Percentiles rank a stretch among this genome's conserved stretches.
phyloP scores from a whole-genome alignment of 2,113 vertebrate species.

The Mungos mungo region DNA sequence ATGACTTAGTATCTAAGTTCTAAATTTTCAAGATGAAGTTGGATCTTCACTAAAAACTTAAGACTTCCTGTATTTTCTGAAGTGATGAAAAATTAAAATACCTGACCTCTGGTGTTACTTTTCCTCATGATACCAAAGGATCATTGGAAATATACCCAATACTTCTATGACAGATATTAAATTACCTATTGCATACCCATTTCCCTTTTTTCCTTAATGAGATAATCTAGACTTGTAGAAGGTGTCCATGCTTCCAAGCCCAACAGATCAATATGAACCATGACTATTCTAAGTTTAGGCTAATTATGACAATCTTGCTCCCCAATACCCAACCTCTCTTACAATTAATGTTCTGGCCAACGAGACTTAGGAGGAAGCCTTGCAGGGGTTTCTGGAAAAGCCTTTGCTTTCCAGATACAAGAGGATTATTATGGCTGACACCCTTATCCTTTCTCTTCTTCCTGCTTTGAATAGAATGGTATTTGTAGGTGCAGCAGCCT shows the following conservation, averaged over 20 bases:
- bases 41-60: conserved; percentile 60
- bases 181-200: neutral
- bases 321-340: conserved; percentile 10
- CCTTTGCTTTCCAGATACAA: conserved; percentile 40
- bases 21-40: conserved; percentile 41
- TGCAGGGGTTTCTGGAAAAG: conserved; percentile 20
- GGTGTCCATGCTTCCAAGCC: neutral
- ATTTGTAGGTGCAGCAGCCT: neutral
- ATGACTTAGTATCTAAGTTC: neutral
- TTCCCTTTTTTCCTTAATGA: conserved; percentile 1
- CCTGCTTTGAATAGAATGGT: conserved; percentile 41
- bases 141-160: neutral
- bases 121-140: conserved; percentile 16
- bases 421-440: neutral
- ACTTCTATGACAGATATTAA: neutral
- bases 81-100: conserved; percentile 49
- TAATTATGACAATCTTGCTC: neutral
- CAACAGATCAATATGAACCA: neutral
- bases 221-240: neutral
- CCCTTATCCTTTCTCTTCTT: neutral
- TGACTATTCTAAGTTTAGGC: neutral
- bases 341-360: conserved; percentile 24
- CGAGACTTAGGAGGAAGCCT: conserved; percentile 26
- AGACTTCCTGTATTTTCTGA: conserved; percentile 26
- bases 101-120: conserved; percentile 3